Conservation (phyloP, 2,888 invertebrate genomes). For the Cantharis nigra region DNA sequence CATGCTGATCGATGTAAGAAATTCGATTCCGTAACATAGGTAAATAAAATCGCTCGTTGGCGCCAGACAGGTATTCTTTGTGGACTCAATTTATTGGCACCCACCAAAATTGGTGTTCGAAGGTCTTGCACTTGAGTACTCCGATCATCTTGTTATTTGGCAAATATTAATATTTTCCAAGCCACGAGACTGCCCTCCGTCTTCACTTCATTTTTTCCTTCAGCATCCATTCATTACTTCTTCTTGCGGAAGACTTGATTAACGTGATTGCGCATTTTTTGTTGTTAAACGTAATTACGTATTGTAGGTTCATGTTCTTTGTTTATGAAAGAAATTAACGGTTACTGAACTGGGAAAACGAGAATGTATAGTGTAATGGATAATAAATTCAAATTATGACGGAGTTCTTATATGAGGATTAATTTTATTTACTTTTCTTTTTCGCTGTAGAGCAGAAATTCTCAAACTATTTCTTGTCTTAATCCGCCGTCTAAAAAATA, state of each 20-base stretch:
- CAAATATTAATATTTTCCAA: not conserved
- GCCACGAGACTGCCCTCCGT: not conserved
- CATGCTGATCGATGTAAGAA: slow-evolving; percentile 11
- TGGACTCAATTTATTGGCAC: slow-evolving; percentile 17
- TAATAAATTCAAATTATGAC: not conserved
- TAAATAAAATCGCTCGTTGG: slow-evolving; percentile 7
- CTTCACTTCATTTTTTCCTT: not conserved
- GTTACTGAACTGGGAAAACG: not conserved
- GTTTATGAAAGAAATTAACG: not conserved
- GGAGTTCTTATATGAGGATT: not conserved
- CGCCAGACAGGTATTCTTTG: slow-evolving; percentile 20
- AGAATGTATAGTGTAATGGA: not conserved
- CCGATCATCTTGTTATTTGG: not conserved
- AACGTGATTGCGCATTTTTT: not conserved
- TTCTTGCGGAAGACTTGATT: not conserved
- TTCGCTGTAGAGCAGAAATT: not conserved
- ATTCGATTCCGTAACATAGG: slow-evolving; percentile 14
- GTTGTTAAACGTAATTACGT: not conserved
- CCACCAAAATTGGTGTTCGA: slow-evolving; percentile 12
- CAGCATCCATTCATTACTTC: not conserved
- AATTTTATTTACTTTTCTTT: not conserved
- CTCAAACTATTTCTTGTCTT: not conserved
- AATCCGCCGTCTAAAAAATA: not conserved
- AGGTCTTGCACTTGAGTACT: slow-evolving; percentile 6
- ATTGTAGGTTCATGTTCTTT: not conserved